Percentiles rank a stretch among this genome's conserved stretches.
Evolutionary conservation across 1,140 invertebrate species (phyloP).

Genomic region (Leptonema lineaticorne): DNA sequence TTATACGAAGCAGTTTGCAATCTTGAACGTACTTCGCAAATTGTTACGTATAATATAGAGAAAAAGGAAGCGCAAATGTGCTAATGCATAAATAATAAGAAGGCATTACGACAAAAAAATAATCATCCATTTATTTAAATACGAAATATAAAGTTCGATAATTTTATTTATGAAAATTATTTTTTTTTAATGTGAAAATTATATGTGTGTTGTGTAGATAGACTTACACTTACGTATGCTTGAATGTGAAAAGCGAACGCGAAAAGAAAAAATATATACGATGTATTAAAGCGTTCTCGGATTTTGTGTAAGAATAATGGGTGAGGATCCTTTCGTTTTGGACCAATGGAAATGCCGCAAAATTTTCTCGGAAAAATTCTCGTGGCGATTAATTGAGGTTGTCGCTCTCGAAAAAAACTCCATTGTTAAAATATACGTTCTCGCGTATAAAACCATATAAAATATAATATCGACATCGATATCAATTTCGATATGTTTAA

Average conservation of each 20-base stretch:
- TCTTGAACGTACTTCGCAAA: constrained; percentile 12
- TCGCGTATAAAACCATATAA: too few species aligned
- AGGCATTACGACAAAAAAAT: not conserved
- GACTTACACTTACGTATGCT: not conserved
- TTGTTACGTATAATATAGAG: not conserved
- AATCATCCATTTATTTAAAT: too few species aligned
- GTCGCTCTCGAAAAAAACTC: not conserved
- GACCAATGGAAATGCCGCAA: constrained; percentile 25
- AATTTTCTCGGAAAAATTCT: constrained; percentile 19
- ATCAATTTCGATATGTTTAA: too few species aligned
- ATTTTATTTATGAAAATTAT: too few species aligned
- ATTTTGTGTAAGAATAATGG: constrained; percentile 28
- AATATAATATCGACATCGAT: too few species aligned
- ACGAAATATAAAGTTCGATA: too few species aligned
- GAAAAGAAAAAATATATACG: constrained; percentile 18
- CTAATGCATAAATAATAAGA: not conserved
- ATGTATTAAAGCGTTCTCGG: constrained; percentile 22
- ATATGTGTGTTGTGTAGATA: too few species aligned
- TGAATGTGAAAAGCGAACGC: not conserved
- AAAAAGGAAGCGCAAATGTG: not conserved
- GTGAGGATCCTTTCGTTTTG: constrained; percentile 18
- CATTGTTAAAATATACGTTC: constrained; percentile 20
- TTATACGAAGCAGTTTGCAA: constrained; percentile 11
- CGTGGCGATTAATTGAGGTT: not conserved
- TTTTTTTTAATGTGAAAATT: too few species aligned